A percentile compares a stretch with the other conserved stretches of the same genome.
Conservation (phyloP, 1,140 invertebrate species). For the Meloidogyne chitwoodi region DNA sequence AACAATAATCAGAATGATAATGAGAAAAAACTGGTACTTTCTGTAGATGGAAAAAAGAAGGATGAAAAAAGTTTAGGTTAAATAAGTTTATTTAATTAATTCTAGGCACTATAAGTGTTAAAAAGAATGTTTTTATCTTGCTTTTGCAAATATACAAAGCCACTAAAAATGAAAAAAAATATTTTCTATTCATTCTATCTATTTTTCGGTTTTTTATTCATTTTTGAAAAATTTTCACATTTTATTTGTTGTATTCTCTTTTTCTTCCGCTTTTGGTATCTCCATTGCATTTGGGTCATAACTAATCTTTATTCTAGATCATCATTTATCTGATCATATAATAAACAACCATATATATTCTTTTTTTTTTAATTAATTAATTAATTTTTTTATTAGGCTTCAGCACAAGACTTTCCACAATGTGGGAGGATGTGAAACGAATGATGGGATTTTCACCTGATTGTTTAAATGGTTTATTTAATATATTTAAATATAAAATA, state of each 20-base stretch:
- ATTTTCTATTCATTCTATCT: too few relatives aligned
- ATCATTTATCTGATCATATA: too few relatives aligned
- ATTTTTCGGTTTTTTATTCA: too few relatives aligned
- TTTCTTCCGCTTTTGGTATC: too few relatives aligned
- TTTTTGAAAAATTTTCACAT: too few relatives aligned
- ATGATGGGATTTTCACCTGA: constrained; percentile 43
- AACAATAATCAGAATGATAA: not conserved
- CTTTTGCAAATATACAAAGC: too few relatives aligned
- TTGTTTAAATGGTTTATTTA: constrained; percentile 33
- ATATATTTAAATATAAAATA: not conserved
- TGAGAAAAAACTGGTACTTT: not conserved
- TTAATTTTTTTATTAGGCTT: not conserved
- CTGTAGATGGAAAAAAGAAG: not conserved
- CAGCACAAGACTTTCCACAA: not conserved
- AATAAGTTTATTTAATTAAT: not conserved
- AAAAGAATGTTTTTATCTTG: not conserved
- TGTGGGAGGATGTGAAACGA: constrained; percentile 51
- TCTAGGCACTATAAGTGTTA: not conserved
- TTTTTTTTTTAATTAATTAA: too few relatives aligned
- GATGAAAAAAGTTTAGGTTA: not conserved
- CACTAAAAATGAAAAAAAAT: too few relatives aligned
- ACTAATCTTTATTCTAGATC: too few relatives aligned
- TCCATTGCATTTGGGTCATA: too few relatives aligned
- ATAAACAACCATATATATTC: too few relatives aligned
- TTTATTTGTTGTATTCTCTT: too few relatives aligned